These are phyloP conservation scores for Aphrocallistes beatrix DNA, from an alignment of 37 sponge, comb jelly and placozoan species.

Conservation along the genomic window DNA sequence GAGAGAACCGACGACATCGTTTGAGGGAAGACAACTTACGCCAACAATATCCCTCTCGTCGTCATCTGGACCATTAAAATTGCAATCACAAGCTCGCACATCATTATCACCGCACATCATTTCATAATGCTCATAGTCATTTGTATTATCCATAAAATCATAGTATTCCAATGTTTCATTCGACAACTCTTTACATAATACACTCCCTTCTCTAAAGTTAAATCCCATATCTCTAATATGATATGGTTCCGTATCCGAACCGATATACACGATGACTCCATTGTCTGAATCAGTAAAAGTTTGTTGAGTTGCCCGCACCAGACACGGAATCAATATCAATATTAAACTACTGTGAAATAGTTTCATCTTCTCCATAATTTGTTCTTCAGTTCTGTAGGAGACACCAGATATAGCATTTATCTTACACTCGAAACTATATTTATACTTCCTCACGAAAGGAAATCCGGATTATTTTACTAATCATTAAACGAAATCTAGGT, in stretches of 20 bases:
- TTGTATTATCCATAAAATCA: background rate
- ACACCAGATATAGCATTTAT: too few species aligned
- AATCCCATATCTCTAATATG: background rate
- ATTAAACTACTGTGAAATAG: too few species aligned
- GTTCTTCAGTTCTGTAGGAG: too few species aligned
- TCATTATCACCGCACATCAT: background rate
- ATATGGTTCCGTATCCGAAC: background rate
- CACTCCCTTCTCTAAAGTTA: background rate
- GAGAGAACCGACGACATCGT: background rate
- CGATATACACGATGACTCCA: too few species aligned
- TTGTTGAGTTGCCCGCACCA: too few species aligned
- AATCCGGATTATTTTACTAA: too few species aligned
- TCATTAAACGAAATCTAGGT: too few species aligned
- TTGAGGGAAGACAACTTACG: background rate
- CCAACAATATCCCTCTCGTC: background rate
- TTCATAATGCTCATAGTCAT: background rate
- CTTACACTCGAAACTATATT: too few species aligned
- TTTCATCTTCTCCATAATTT: too few species aligned
- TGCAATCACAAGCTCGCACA: background rate
- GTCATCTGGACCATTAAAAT: background rate
- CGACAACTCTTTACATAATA: background rate
- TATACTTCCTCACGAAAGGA: too few species aligned
- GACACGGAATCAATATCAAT: too few species aligned
- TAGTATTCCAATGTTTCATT: background rate
- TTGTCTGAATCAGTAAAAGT: too few species aligned